Evolutionary conservation across 2,113 vertebrate genomes (phyloP), one percentile per base, ranked within the genome.

Genomic region (Glareola pratincola): DNA sequence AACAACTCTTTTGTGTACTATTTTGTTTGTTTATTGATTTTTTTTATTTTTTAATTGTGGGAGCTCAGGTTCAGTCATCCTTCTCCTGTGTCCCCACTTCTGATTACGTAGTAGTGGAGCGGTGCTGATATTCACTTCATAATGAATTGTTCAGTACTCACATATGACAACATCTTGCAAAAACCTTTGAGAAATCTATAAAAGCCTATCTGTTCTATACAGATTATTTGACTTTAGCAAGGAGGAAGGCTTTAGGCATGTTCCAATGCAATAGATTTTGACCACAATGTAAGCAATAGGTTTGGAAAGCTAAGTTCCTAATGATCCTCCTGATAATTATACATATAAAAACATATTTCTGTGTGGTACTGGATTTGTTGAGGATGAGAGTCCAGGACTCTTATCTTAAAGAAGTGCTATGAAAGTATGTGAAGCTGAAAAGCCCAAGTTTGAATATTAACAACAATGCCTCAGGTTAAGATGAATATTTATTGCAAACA

Each of bases 401-500:
- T 60, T 79, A 57, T n/a, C 75, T 91, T 79, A n/a, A 90, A 88
- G 30, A 57, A 71, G 36, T 57, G 19, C 29, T 89, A 47, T 66
- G 43, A 37, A 74, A 88, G 36, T 54, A 71, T 20, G 48, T 6
- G 19, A 73, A 81, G 60, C 48, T 85, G 75, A 92, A 92, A 90
- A 92, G 19, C 69, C 29, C 24, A 57, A 85, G 66, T 88, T 53
- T 8, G 26, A 86, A 88, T 88, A 81, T 92, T 92, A 95, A 94
- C 12, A 0, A 57, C 17, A n/a, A 36, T n/a, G 81, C 94, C 89
- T 92, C 21, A 62, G 79, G 79, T 93, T 79, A 92, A 79, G 53
- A 85, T 75, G 68, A 92, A 94, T 93, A 96, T 94, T 96, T 86
- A 96, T 86, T 84, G 32, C 36, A 54, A 50, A 82, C 37, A 77